These are phyloP conservation scores for Cosmopolites sordidus DNA, from an alignment of 2,888 invertebrate genomes.

Conservation along the genomic window DNA sequence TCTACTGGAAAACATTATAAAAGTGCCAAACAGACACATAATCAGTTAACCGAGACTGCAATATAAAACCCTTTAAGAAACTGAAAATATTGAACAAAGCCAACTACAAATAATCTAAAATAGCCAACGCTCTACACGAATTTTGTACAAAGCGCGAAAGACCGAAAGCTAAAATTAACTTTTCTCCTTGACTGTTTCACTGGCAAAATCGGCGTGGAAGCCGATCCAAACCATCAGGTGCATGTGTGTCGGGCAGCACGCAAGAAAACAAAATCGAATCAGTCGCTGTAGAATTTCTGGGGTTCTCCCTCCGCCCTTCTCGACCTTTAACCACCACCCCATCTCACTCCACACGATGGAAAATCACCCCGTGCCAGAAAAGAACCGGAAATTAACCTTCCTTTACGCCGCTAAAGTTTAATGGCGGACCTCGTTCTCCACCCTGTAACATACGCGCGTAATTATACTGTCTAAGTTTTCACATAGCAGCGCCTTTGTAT, in stretches of 20 bases:
- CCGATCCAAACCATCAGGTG: background rate
- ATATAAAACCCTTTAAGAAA: too few relatives aligned
- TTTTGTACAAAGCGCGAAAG: too few relatives aligned
- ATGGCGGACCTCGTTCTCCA: background rate
- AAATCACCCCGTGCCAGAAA: constrained; percentile 5
- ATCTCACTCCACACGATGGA: background rate
- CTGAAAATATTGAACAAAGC: too few relatives aligned
- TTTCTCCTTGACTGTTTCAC: background rate
- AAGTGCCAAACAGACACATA: too few relatives aligned
- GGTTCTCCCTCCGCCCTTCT: background rate
- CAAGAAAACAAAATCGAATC: constrained; percentile 1
- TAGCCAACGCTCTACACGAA: too few relatives aligned
- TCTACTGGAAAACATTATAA: too few relatives aligned
- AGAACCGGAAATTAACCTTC: constrained; percentile 27
- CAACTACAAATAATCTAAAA: too few relatives aligned
- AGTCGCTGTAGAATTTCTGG: background rate
- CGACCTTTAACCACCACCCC: too few relatives aligned
- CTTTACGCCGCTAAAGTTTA: constrained; percentile 18
- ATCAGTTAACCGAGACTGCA: too few relatives aligned
- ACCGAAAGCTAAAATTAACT: background rate
- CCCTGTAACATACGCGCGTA: background rate
- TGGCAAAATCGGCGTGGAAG: background rate
- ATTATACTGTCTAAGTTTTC: constrained; percentile 2
- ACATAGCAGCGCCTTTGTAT: background rate
- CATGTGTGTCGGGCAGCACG: background rate